Conservation (phyloP, 2,888 invertebrate genomes). For the Gastrophysa polygoni region DNA sequence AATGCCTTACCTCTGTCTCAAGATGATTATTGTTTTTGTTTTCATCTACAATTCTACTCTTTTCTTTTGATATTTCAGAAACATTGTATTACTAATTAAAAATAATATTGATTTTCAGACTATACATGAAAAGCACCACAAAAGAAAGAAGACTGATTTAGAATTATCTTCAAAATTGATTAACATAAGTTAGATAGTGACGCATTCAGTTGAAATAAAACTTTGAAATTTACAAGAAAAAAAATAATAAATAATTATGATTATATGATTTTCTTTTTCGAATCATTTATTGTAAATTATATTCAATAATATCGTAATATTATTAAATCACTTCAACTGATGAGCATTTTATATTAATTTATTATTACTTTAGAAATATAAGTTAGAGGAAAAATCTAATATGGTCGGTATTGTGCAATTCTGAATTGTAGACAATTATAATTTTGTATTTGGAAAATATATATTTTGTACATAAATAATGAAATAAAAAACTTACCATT, state of each 20-base stretch:
- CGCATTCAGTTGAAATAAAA: background rate
- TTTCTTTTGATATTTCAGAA: background rate
- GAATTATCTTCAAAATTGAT: background rate
- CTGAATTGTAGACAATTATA: slow-evolving; percentile 14
- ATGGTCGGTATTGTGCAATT: slow-evolving; percentile 28
- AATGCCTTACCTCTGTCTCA: too few species aligned
- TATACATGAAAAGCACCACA: background rate
- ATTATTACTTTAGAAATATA: background rate
- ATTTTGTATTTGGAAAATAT: background rate
- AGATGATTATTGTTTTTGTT: too few species aligned
- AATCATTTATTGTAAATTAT: too few species aligned
- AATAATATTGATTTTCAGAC: background rate
- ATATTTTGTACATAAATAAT: background rate
- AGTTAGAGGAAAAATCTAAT: background rate
- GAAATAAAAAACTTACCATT: slow-evolving; percentile 61
- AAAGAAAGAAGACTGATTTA: slow-evolving; percentile 3
- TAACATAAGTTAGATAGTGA: background rate
- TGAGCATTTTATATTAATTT: background rate
- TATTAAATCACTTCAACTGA: background rate
- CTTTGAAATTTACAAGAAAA: too few species aligned
- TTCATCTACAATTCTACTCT: too few species aligned
- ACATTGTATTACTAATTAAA: too few species aligned
- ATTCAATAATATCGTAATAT: background rate
- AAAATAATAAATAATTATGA: too few species aligned
- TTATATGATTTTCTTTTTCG: too few species aligned